These are phyloP conservation scores for Drosophila saltans DNA, from an alignment of 1,140 invertebrate species.

Conservation along the genomic window DNA sequence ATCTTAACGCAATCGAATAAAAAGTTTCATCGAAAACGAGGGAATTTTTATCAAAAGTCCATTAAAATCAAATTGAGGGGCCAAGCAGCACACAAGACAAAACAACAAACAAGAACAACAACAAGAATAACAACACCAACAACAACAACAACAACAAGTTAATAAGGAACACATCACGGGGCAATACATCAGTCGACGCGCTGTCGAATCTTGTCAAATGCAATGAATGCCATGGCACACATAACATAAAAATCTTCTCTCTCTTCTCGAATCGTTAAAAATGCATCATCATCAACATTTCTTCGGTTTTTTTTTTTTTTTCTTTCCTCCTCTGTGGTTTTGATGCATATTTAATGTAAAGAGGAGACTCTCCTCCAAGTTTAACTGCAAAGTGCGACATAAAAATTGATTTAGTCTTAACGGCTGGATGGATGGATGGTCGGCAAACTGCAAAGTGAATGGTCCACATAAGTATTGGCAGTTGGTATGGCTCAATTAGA, in stretches of 20 bases:
- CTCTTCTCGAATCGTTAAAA: conserved; percentile 75
- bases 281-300: conserved; percentile 80
- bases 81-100: background rate
- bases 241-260: conserved; percentile 69
- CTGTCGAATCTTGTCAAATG: conserved; percentile 73
- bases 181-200: conserved; percentile 48
- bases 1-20: conserved; percentile 12
- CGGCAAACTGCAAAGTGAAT: conserved; percentile 55
- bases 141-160: conserved; percentile 32
- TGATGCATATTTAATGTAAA: conserved; percentile 81
- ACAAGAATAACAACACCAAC: conserved; percentile 18
- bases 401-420: conserved; percentile 76
- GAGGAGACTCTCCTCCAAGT: conserved; percentile 36
- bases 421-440: conserved; percentile 31
- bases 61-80: conserved; percentile 72
- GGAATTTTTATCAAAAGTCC: conserved; percentile 73
- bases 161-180: conserved; percentile 16
- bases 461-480: conserved; percentile 25
- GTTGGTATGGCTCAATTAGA: conserved; percentile 68
- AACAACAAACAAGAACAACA: conserved; percentile 25
- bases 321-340: conserved; percentile 22
- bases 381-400: conserved; percentile 78
- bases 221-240: conserved; percentile 33
- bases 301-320: background rate
- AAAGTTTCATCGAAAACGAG: conserved; percentile 13